Percentiles rank a stretch among this genome's conserved stretches.
Conservation (phyloP, 1,140 invertebrate genomes). For the Cylas formicarius region DNA sequence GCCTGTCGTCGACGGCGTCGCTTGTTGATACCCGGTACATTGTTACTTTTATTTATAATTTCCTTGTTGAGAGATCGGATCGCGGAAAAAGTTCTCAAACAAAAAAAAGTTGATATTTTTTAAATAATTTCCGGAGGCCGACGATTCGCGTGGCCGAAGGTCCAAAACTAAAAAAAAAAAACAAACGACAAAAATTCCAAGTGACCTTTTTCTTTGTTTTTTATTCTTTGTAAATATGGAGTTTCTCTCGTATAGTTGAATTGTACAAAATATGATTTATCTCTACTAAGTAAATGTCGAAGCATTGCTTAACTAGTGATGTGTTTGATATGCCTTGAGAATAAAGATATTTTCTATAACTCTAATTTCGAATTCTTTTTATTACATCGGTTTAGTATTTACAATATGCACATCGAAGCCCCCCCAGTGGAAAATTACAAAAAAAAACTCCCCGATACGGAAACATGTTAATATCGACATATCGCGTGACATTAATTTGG, state of each 20-base stretch:
- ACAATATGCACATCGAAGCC: neutral
- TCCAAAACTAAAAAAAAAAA: too few species aligned
- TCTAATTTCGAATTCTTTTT: conserved; percentile 17
- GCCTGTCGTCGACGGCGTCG: too few species aligned
- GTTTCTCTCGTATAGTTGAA: conserved; percentile 19
- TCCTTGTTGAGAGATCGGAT: neutral
- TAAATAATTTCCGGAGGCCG: conserved; percentile 3
- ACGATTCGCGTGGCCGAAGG: conserved; percentile 6
- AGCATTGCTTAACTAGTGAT: conserved; percentile 21
- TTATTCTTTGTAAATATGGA: conserved; percentile 23
- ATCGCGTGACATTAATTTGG: too few species aligned
- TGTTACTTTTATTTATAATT: conserved; percentile 5
- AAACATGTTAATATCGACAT: too few species aligned
- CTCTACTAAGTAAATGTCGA: conserved; percentile 24
- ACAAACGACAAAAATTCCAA: too few species aligned
- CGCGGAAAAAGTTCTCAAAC: neutral
- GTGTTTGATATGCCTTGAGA: conserved; percentile 29
- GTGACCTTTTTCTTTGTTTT: conserved; percentile 20
- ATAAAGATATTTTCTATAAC: conserved; percentile 34
- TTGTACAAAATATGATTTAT: conserved; percentile 30
- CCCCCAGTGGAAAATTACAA: neutral
- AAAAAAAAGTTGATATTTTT: conserved; percentile 6
- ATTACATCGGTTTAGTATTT: neutral
- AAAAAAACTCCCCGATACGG: too few species aligned
- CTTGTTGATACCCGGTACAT: neutral